Conservation (phyloP, 2,113 vertebrate genomes). For the Rousettus leschenaultii region DNA sequence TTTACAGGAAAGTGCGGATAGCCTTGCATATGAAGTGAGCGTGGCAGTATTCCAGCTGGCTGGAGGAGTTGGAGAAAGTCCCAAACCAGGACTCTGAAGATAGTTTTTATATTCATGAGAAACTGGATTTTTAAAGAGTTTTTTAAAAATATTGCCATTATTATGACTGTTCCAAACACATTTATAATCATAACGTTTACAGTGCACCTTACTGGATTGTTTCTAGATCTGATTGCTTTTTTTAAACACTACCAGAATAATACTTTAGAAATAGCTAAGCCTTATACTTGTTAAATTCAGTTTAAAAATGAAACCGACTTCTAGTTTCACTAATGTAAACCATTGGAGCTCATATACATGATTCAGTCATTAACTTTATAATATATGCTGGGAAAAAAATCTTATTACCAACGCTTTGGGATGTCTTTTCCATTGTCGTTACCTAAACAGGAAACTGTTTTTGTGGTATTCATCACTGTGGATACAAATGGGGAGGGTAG, state of each 20-base stretch:
- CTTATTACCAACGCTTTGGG: not conserved
- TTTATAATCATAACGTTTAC: conserved; percentile 25
- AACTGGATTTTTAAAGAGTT: conserved; percentile 18
- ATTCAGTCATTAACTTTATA: conserved; percentile 18
- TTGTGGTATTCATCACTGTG: not conserved
- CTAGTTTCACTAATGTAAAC: conserved; percentile 24
- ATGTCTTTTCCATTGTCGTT: not conserved
- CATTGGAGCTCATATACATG: not conserved
- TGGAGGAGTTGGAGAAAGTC: conserved; percentile 90
- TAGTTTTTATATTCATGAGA: not conserved
- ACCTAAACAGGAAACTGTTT: not conserved
- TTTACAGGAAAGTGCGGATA: conserved; percentile 90
- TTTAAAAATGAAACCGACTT: not conserved
- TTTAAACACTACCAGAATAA: conserved; percentile 49
- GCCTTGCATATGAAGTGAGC: conserved; percentile 92
- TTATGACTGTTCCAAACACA: not conserved
- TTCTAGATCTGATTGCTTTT: conserved; percentile 32
- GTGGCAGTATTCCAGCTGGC: conserved; percentile 90
- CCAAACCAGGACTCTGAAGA: conserved; percentile 79
- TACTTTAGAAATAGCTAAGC: conserved; percentile 10
- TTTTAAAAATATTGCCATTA: not conserved
- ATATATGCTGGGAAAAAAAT: conserved; percentile 20
- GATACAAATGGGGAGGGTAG: not conserved
- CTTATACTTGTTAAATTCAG: not conserved
- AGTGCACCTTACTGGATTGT: not conserved